Evolutionary conservation across 2,797 vertebrate genomes (phyloP).

Genomic region (Lepus oiostolus): DNA sequence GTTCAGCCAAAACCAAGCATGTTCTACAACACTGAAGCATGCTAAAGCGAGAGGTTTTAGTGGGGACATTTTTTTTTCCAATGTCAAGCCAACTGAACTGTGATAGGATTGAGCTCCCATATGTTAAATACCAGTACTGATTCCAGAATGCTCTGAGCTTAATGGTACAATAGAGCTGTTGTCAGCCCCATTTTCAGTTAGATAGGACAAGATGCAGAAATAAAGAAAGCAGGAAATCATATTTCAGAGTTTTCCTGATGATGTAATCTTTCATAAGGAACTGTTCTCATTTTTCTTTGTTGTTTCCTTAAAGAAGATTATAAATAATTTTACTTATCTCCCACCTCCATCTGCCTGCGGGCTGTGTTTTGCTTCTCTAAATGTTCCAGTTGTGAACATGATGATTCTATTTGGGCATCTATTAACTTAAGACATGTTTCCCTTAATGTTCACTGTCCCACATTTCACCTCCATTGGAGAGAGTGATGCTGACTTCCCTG

Average conservation of each 20-base stretch:
- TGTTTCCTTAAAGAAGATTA: constrained; percentile 32
- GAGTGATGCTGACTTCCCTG: background rate
- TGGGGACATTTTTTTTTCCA: background rate
- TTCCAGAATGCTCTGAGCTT: background rate
- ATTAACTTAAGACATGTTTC: constrained; percentile 17
- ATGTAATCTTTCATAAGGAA: background rate
- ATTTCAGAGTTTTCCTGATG: background rate
- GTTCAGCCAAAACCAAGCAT: background rate
- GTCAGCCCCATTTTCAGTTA: background rate
- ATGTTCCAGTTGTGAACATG: background rate
- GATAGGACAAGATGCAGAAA: background rate
- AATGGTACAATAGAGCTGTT: background rate
- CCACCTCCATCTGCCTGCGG: constrained; percentile 1
- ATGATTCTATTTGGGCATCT: constrained; percentile 30
- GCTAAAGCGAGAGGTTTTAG: background rate
- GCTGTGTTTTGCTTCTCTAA: background rate
- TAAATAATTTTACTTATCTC: constrained; percentile 43
- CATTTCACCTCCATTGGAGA: background rate
- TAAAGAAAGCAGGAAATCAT: background rate
- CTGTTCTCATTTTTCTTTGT: constrained; percentile 17
- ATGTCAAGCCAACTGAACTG: background rate
- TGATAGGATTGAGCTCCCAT: background rate
- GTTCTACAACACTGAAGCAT: background rate
- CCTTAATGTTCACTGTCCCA: background rate
- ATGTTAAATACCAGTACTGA: background rate